Base-by-base conservation (phyloP, 1,140 invertebrate species). In the Orius insidiosus region DNA sequence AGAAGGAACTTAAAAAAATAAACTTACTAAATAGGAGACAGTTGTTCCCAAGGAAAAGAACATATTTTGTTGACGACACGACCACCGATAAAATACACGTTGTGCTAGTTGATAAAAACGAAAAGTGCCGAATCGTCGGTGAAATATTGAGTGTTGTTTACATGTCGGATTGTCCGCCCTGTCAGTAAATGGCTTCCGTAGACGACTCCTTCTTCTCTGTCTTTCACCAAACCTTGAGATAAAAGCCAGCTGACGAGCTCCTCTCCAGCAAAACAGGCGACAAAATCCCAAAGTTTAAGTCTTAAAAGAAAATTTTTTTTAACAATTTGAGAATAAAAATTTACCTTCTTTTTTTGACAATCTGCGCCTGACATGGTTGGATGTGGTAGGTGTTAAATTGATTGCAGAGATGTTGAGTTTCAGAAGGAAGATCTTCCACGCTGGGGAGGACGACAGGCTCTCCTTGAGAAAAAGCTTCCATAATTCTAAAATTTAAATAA, bases 181-280 rank as follows among this genome's bases (percentile, higher is more conserved):
- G 83, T 76, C 1, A 94, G 63, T 5, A 96, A 66, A 58, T 82
- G 76, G 15, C 75, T 68, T n/a, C 83, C 86, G 63, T 90, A 93
- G 30, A 68, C 69, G 1, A 81, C 70, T 11, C 84, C 89, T 56
- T 89, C 81, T 18, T 69, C 66, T 13, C 80, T 65, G 62, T 81
- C 80, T 38, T 68, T 64, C 0, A 78, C 79, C 9, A 95, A 59
- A 1, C 84, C 84, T 39, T 79, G 77, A 52, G 76, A 68, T 6
- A 86, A 63, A 5, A 94, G 66, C 89, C 89, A 96, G 57, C 84
- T 76, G 11, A 88, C 79, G 16, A 96, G 71, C 53, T 81, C 78
- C 47, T 68, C 70, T 13, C 88, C 89, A 54, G 76, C 77, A 59
- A 96, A 95, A 8, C 82, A 85, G 51, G 72, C 69, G 32, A 70